These are phyloP conservation scores for Hemithea aestivaria DNA, from an alignment of 2,888 invertebrate species.

Conservation along the genomic window DNA sequence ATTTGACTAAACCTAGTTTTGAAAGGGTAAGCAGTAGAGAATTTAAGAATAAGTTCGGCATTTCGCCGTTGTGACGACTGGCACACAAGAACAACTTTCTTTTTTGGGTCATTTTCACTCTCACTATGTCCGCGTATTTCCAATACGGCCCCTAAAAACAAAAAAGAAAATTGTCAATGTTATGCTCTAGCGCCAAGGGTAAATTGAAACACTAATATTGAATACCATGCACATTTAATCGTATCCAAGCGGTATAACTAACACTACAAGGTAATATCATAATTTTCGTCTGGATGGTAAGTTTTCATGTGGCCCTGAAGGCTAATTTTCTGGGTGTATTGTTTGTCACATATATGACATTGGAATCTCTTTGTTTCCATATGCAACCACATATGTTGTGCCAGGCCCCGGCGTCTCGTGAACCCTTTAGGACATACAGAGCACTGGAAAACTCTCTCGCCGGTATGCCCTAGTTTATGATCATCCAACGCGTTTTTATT, in stretches of 20 bases:
- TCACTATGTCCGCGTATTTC: conserved; percentile 64
- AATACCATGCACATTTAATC: conserved; percentile 27
- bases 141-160: conserved; percentile 73
- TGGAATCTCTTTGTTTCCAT: conserved; percentile 54
- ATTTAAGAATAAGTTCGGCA: conserved; percentile 62
- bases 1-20: conserved; percentile 68
- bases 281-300: conserved; percentile 12
- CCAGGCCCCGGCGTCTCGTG: conserved; percentile 64
- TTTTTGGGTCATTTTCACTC: conserved; percentile 55
- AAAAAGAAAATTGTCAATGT: conserved; percentile 70
- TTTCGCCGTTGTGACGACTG: conserved; percentile 69
- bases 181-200: conserved; percentile 32
- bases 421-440: conserved; percentile 69
- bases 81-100: conserved; percentile 69
- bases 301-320: conserved; percentile 48
- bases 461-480: conserved; percentile 69
- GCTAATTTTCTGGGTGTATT: conserved; percentile 63
- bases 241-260: conserved; percentile 4
- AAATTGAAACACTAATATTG: conserved; percentile 19
- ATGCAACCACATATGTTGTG: conserved; percentile 66
- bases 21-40: conserved; percentile 67
- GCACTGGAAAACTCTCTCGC: conserved; percentile 66
- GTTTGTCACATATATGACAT: conserved; percentile 54
- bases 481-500: conserved; percentile 49
- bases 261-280: conserved; percentile 1